A percentile compares a stretch with the other conserved stretches of the same genome.
Conservation (phyloP, 2,888 invertebrate species). For the Lasioglossum pauxillum region DNA sequence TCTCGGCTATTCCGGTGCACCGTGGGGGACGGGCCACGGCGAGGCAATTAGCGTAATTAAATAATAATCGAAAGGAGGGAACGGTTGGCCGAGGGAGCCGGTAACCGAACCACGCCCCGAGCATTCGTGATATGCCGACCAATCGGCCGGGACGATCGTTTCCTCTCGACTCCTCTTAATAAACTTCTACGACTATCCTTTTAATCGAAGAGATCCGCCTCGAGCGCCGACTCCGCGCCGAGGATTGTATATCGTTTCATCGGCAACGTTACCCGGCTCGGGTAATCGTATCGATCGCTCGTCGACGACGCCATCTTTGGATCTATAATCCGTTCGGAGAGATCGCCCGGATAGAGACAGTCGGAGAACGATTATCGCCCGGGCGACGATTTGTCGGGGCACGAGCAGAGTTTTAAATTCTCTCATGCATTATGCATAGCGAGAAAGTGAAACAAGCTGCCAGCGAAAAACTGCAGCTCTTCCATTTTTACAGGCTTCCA, state of each 20-base stretch:
- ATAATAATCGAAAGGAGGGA: conserved; percentile 82
- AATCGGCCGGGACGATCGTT: conserved; percentile 72
- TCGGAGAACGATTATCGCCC: conserved; percentile 21
- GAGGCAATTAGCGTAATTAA: conserved; percentile 82
- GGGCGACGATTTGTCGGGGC: conserved; percentile 47
- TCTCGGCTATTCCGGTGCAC: conserved; percentile 31
- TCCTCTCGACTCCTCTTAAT: conserved; percentile 66
- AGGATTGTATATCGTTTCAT: neutral
- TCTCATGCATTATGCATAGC: conserved; percentile 54
- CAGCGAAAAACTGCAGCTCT: conserved; percentile 41
- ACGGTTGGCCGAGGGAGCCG: conserved; percentile 74
- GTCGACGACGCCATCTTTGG: neutral
- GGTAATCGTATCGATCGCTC: conserved; percentile 6
- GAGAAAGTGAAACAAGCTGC: conserved; percentile 58
- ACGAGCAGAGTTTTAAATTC: conserved; percentile 34
- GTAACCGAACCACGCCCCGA: conserved; percentile 79
- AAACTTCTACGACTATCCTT: conserved; percentile 59
- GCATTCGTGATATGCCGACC: conserved; percentile 72
- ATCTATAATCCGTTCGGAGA: neutral
- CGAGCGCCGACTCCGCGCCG: neutral
- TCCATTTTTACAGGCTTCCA: conserved; percentile 2
- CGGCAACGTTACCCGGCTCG: neutral
- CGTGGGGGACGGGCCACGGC: conserved; percentile 56
- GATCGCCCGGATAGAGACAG: neutral
- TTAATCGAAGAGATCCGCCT: conserved; percentile 50